These are phyloP conservation scores for Eudyptes chrysolophus DNA, from an alignment of 2,113 vertebrate genomes.

Conservation along the genomic window DNA sequence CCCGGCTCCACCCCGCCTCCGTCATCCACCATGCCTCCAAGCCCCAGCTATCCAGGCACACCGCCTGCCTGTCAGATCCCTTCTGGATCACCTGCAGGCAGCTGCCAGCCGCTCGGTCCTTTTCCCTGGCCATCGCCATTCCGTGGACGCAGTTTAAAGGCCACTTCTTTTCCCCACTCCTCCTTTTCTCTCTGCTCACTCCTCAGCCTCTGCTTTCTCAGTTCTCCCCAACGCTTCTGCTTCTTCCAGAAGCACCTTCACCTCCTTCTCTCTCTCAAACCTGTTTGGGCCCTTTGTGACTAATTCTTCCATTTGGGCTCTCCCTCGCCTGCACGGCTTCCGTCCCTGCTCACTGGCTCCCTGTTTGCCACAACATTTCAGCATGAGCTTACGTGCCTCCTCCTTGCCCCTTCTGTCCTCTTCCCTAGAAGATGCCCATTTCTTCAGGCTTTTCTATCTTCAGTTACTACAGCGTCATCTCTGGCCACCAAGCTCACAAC, in stretches of 20 bases:
- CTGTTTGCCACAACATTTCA: neutral
- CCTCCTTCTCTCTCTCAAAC: neutral
- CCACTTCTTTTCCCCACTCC: neutral
- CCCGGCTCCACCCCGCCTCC: neutral
- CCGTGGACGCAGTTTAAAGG: fast-evolving
- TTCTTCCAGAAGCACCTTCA: neutral
- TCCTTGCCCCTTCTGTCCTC: neutral
- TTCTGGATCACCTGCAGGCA: neutral
- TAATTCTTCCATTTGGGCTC: neutral
- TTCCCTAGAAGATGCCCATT: neutral
- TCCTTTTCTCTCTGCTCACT: neutral
- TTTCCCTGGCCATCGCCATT: neutral
- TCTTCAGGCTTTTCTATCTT: neutral
- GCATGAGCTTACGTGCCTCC: fast-evolving
- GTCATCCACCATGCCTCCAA: neutral
- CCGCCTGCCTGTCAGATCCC: neutral
- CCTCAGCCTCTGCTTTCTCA: neutral
- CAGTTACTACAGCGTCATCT: neutral
- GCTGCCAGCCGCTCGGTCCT: neutral
- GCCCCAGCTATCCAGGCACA: fast-evolving
- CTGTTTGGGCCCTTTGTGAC: neutral
- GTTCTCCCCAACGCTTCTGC: neutral
- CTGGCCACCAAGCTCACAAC: neutral
- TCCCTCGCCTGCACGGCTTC: neutral
- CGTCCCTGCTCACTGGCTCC: neutral